These are phyloP conservation scores for Mastomys coucha DNA, from an alignment of 2,113 vertebrate species.

Conservation along the genomic window DNA sequence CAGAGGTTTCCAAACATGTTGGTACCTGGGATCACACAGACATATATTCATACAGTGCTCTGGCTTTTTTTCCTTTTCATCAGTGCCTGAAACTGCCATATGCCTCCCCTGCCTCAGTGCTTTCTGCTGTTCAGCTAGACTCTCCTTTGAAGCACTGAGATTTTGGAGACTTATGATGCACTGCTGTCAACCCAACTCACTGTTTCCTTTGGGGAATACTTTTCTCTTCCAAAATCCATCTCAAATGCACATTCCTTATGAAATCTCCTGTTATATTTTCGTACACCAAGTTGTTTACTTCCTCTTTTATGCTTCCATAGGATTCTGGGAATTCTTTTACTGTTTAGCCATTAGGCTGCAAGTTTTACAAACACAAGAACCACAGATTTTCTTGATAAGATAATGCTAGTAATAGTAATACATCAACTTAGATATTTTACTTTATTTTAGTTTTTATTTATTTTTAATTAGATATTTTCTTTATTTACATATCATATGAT, in stretches of 20 bases:
- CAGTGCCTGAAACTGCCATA: not conserved
- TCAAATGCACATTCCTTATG: slow-evolving; percentile 1
- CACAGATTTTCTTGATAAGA: slow-evolving; percentile 37
- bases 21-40: slow-evolving; percentile 25
- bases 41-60: not conserved
- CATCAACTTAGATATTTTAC: not conserved
- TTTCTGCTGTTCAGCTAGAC: slow-evolving; percentile 22
- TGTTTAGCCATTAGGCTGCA: not conserved
- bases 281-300: not conserved
- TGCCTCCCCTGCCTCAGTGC: not conserved
- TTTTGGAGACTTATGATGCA: not conserved
- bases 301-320: not conserved
- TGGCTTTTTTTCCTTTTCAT: slow-evolving; percentile 33
- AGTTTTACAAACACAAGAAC: not conserved
- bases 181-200: not conserved
- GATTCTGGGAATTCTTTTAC: not conserved
- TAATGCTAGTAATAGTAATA: slow-evolving; percentile 9
- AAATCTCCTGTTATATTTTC: slow-evolving; percentile 8
- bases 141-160: slow-evolving; percentile 6
- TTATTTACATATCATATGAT: no score
- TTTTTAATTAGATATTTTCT: no score
- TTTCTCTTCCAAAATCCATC: slow-evolving; percentile 38
- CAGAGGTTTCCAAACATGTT: slow-evolving; percentile 37
- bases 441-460: no score
- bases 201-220: slow-evolving; percentile 2